Conservation (phyloP, 1,140 invertebrate genomes). For the Procambarus clarkii region DNA sequence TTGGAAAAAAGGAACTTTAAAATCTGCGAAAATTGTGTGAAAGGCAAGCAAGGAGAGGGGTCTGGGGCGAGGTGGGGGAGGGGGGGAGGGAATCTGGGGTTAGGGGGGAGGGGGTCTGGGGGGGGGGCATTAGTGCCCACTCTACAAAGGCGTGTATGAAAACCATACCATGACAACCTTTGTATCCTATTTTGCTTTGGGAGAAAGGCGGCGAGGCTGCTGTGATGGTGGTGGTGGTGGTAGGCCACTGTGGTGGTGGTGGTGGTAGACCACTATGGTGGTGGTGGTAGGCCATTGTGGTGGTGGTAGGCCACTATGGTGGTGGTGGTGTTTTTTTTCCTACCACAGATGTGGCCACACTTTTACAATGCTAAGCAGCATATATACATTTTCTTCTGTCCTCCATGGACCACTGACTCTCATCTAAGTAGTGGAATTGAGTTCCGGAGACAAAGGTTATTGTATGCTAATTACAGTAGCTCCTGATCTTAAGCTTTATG, state of each 20-base stretch:
- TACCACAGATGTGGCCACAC: too few relatives aligned
- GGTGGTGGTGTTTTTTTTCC: background rate
- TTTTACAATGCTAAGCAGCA: too few relatives aligned
- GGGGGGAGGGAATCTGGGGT: too few relatives aligned
- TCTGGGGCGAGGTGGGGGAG: too few relatives aligned
- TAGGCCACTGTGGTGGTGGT: slow-evolving; percentile 24
- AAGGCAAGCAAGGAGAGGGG: background rate
- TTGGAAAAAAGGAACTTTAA: background rate
- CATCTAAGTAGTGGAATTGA: too few relatives aligned
- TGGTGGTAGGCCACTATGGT: background rate
- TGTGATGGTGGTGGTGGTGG: too few relatives aligned
- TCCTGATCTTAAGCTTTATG: too few relatives aligned
- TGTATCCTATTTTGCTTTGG: slow-evolving; percentile 42
- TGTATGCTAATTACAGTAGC: too few relatives aligned
- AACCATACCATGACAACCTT: slow-evolving; percentile 49
- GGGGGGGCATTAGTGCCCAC: slow-evolving; percentile 1
- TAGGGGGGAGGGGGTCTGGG: background rate
- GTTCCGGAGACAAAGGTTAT: too few relatives aligned
- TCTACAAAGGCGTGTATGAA: slow-evolving; percentile 49
- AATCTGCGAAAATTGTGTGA: slow-evolving; percentile 14
- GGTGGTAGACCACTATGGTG: background rate
- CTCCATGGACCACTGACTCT: too few relatives aligned
- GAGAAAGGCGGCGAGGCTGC: slow-evolving; percentile 45
- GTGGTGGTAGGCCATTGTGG: background rate
- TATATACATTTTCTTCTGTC: too few relatives aligned